A percentile compares a stretch with the other conserved stretches of the same genome.
Conservation (phyloP, 2,113 vertebrate genomes). For the Tachycineta bicolor region DNA sequence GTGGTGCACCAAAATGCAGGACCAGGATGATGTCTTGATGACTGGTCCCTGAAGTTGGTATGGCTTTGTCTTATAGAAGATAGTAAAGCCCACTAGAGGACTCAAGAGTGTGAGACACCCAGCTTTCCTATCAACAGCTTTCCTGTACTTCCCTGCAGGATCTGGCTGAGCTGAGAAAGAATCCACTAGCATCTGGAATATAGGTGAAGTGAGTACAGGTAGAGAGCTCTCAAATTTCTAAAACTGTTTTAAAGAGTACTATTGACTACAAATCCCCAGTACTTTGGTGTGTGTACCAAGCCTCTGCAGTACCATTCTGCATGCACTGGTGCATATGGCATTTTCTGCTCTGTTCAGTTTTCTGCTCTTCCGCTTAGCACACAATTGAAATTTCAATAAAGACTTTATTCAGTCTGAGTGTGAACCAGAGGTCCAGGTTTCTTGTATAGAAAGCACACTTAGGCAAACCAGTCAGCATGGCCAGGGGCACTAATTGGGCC, state of each 20-base stretch:
- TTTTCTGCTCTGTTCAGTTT: neutral
- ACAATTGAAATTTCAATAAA: neutral
- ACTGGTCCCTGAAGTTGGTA: neutral
- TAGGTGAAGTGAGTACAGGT: neutral
- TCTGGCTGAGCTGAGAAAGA: neutral
- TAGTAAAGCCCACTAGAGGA: neutral
- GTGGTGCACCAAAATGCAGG: neutral
- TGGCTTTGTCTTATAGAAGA: neutral
- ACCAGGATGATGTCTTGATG: neutral
- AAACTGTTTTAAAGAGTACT: neutral
- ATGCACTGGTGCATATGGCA: neutral
- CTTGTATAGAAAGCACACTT: accelerated
- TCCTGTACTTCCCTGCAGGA: neutral
- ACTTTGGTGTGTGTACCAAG: neutral
- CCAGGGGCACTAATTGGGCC: neutral
- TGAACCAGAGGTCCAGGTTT: neutral
- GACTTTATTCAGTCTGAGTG: neutral
- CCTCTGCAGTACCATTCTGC: neutral
- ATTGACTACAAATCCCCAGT: accelerated
- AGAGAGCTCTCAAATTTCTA: neutral
- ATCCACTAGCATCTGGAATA: neutral
- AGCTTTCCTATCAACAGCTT: neutral
- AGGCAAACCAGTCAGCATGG: neutral
- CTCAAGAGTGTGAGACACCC: neutral
- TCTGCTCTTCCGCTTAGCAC: neutral